These are phyloP conservation scores for Desmodus rotundus DNA, from an alignment of 2,113 vertebrate genomes.

Conservation along the genomic window DNA sequence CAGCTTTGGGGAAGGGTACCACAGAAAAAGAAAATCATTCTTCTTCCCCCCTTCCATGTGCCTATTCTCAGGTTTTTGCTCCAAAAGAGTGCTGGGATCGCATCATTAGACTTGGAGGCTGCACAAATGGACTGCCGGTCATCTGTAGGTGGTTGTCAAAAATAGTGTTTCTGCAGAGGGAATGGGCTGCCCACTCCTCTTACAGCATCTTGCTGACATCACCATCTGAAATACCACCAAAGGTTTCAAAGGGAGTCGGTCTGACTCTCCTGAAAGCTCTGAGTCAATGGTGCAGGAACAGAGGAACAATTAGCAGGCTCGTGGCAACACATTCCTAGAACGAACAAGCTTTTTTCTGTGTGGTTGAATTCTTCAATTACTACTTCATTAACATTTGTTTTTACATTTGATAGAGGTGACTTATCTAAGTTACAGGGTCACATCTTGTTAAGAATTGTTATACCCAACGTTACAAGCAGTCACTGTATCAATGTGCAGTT, in stretches of 20 bases:
- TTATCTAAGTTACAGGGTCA: background rate
- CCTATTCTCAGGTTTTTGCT: background rate
- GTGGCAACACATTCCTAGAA: background rate
- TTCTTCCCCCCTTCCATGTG: background rate
- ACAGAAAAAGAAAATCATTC: background rate
- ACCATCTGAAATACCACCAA: background rate
- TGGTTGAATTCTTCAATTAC: background rate
- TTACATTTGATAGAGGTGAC: background rate
- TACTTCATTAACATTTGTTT: background rate
- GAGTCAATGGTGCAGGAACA: background rate
- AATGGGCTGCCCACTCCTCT: background rate
- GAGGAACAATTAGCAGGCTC: too few relatives aligned
- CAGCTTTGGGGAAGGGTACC: background rate
- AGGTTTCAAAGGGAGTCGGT: background rate
- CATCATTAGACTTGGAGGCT: background rate
- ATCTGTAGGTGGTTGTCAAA: background rate
- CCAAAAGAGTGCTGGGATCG: background rate
- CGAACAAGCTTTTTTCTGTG: background rate
- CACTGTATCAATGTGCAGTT: background rate
- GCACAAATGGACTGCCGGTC: background rate
- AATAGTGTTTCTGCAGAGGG: background rate
- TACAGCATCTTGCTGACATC: background rate
- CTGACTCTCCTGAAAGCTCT: too few relatives aligned
- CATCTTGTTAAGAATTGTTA: background rate
- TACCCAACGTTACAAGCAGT: background rate